A percentile compares a stretch with the other conserved stretches of the same genome.
These are phyloP conservation scores for Teinopalpus imperialis DNA, from an alignment of 2,888 invertebrate species.

Conservation along the genomic window DNA sequence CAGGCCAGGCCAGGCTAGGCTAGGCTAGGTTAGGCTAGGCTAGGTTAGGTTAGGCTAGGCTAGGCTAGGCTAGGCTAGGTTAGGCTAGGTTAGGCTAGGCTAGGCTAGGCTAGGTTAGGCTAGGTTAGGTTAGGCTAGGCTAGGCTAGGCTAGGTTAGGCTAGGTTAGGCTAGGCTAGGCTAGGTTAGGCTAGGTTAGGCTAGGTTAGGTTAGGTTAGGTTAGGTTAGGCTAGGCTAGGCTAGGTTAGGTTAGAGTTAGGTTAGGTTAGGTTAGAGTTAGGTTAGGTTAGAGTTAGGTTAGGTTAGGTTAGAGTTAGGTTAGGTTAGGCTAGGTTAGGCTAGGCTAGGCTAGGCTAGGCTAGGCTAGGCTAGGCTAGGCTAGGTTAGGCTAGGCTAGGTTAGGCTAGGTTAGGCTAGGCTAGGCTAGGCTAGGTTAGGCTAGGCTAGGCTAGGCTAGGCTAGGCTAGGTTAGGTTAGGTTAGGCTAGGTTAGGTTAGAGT, in stretches of 20 bases:
- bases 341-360: conserved; percentile 5
- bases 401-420: conserved; percentile 22
- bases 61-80: conserved; percentile 3
- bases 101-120: conserved; percentile 1
- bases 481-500: too few species aligned
- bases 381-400: conserved; percentile 6
- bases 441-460: conserved; percentile 26
- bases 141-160: conserved; percentile 1
- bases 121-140: conserved; percentile 2
- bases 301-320: too few species aligned
- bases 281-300: too few species aligned
- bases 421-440: conserved; percentile 25
- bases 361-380: conserved; percentile 5
- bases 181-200: conserved; percentile 3
- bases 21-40: too few species aligned
- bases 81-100: background rate
- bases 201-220: conserved; percentile 6
- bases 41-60: conserved; percentile 4
- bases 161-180: conserved; percentile 2
- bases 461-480: conserved; percentile 31
- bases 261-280: too few species aligned
- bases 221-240: too few species aligned
- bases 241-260: too few species aligned
- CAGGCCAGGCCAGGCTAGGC: too few species aligned
- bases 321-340: conserved; percentile 8